Evolutionary conservation across 2,113 vertebrate genomes (phyloP).

Genomic region (Agelaius phoeniceus): DNA sequence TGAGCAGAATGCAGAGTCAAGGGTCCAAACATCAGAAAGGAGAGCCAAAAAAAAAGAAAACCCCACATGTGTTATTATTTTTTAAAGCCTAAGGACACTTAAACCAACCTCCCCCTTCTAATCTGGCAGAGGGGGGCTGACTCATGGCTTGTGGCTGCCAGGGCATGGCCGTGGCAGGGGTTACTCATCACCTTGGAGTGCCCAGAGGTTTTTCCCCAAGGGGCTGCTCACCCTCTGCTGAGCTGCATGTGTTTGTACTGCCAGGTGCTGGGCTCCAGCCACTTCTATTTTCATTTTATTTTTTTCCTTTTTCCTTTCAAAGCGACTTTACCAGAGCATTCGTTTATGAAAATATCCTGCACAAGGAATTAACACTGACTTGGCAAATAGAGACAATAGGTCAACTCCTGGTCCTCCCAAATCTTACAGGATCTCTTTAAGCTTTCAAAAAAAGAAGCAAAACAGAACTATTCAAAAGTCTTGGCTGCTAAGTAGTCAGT

Average conservation of each 20-base stretch:
- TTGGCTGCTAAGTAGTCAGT: background rate
- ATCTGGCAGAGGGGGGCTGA: slow-evolving; percentile 4
- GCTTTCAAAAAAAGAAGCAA: slow-evolving; percentile 6
- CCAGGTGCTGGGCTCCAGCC: background rate
- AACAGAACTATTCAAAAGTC: background rate
- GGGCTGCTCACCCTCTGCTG: slow-evolving; percentile 12
- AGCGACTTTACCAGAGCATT: background rate
- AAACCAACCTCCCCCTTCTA: background rate
- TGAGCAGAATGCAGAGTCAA: background rate
- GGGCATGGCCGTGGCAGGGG: background rate
- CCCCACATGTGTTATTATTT: background rate
- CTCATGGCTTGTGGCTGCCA: slow-evolving; percentile 15
- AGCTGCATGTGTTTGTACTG: background rate
- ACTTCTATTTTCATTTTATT: background rate
- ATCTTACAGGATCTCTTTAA: background rate
- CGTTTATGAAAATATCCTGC: background rate
- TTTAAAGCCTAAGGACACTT: background rate
- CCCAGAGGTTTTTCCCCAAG: background rate
- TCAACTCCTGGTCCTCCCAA: background rate
- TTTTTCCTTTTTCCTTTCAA: background rate
- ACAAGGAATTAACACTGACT: fast-evolving
- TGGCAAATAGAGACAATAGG: background rate
- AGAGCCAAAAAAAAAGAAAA: background rate
- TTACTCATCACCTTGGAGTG: background rate
- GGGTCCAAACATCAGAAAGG: background rate